These are phyloP conservation scores for Grus americana DNA, from an alignment of 2,113 vertebrate genomes.

Conservation along the genomic window DNA sequence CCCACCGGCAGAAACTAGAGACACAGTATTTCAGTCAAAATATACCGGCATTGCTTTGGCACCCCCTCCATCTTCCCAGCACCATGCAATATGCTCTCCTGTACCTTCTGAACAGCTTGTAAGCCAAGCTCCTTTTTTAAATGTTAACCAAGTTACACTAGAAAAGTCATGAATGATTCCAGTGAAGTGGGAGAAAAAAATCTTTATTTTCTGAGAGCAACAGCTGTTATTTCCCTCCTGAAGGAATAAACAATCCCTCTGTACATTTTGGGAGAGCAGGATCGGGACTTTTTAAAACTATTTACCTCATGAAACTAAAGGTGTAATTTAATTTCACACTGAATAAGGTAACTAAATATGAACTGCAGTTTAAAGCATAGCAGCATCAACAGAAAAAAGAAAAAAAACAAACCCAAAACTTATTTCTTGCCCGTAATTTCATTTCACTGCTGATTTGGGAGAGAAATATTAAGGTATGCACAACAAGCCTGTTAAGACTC, in stretches of 20 bases:
- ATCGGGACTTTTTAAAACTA: fast-evolving
- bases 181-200: background rate
- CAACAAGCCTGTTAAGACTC: background rate
- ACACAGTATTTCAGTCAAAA: fast-evolving
- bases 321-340: background rate
- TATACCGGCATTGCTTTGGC: fast-evolving
- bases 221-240: background rate
- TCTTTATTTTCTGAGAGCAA: background rate
- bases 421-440: background rate
- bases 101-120: background rate
- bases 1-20: background rate
- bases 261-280: background rate
- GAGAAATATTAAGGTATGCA: background rate
- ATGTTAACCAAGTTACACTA: background rate
- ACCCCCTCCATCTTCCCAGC: background rate
- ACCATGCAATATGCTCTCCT: background rate
- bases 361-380: background rate
- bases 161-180: background rate
- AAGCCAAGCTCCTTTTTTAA: background rate
- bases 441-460: background rate
- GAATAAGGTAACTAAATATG: background rate
- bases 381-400: background rate
- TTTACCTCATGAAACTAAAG: background rate
- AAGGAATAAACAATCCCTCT: background rate
- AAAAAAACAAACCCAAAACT: background rate